A percentile compares a stretch with the other conserved stretches of the same genome.
Conservation (phyloP, 2,888 invertebrate species). For the Ferrisia virgata region DNA sequence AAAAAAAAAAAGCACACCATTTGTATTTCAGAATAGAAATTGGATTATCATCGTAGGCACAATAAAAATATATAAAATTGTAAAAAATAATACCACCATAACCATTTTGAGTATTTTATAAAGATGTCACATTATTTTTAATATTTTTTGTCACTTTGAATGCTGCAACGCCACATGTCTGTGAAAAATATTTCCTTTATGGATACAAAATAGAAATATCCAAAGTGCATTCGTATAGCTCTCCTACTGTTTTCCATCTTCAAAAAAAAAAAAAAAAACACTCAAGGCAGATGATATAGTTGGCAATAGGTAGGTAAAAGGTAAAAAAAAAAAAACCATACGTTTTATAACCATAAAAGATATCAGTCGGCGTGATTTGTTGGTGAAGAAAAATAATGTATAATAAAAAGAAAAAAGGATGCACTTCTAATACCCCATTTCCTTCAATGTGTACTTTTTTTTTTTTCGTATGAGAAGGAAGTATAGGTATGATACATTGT, state of each 20-base stretch:
- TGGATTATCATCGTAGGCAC: not conserved
- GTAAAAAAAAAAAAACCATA: not conserved
- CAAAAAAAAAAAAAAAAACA: not conserved
- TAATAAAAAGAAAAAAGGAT: not conserved
- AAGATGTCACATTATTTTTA: not conserved
- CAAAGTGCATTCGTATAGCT: not conserved
- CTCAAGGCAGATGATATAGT: not conserved
- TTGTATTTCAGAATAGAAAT: not conserved
- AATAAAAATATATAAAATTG: not conserved
- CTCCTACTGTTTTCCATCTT: constrained; percentile 27
- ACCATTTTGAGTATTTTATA: not conserved
- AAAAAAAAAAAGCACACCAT: not conserved
- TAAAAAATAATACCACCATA: not conserved
- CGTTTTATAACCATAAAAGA: not conserved
- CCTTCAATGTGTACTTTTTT: not conserved
- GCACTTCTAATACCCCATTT: not conserved
- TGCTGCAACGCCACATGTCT: not conserved
- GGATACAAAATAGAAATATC: not conserved
- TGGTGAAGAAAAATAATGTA: not conserved
- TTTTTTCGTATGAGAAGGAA: not conserved
- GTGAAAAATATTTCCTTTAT: not conserved
- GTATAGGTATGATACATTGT: not conserved
- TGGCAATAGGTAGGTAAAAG: constrained; percentile 20
- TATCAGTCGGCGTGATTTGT: not conserved
- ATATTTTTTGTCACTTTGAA: not conserved